Evolutionary conservation across 2,888 invertebrate species (phyloP).

Genomic region (Bombylius discolor): DNA sequence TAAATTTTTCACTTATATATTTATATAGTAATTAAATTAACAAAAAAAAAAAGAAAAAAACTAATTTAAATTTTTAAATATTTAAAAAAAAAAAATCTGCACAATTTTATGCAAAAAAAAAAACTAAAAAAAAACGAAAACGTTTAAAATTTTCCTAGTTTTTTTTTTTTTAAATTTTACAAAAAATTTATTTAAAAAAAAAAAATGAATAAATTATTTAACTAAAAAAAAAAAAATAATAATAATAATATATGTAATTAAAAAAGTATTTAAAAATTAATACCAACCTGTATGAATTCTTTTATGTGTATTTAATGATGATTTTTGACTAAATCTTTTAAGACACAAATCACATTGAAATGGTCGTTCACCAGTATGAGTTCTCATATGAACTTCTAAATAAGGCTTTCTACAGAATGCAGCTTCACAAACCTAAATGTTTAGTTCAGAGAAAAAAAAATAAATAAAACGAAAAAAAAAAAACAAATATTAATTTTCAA

Average conservation of each 20-base stretch:
- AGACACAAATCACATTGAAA: conserved; percentile 55
- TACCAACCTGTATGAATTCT: conserved; percentile 54
- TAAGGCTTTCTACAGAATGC: conserved; percentile 71
- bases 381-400: conserved; percentile 63
- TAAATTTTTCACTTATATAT: no score
- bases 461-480: neutral
- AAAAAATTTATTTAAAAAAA: no score
- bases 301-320: conserved; percentile 58
- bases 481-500: neutral
- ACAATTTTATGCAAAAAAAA: no score
- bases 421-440: conserved; percentile 50
- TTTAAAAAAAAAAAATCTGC: no score
- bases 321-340: conserved; percentile 59
- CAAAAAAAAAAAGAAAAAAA: no score
- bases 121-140: no score
- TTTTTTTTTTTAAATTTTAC: no score
- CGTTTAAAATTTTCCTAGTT: no score
- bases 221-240: neutral
- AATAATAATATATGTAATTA: neutral
- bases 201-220: no score
- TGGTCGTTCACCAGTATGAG: conserved; percentile 22
- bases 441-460: neutral
- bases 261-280: conserved; percentile 37
- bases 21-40: no score
- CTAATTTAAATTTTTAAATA: no score